Base-by-base conservation (phyloP, 2,113 vertebrate species). In the Carollia perspicillata region DNA sequence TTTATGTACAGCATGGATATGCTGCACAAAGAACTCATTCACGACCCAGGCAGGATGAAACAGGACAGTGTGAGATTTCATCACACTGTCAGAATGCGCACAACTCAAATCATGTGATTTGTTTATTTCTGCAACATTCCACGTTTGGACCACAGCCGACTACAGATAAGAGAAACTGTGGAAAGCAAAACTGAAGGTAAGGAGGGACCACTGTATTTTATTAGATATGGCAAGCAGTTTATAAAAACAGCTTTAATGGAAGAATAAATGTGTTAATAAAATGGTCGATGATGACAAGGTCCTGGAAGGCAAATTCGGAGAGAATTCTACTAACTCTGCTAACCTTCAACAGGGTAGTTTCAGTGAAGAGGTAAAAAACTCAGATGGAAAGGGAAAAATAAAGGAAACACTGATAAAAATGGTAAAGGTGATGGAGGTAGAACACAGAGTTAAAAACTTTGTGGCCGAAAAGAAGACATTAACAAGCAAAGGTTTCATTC, bases 231-330 rank as follows among this genome's bases (percentile, higher is more conserved):
- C 65, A 90, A 84, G 51, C 14, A 89, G 84, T 75, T 90, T 51
- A 96, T 58, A 90, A 83, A 94, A 37, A 83, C 4, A 92, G 65
- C 20, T 95, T 92, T 77, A 92, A 71, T 33, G 71, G 71, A 94
- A 83, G 22, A 72, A 55, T 75, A 91, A 60, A 80, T 14, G 26
- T 26, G 33, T 63, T 80, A 86, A 66, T 77, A 60, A 80, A 90
- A 49, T 66, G 23, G 44, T 69, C 17, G 63, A 74, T 0, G 22
- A 30, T 1, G 20, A 40, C 7, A 75, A 85, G n/a, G 11, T 68
- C 37, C 53, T 95, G 40, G 49, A 79, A 74, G 66, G 13, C 55
- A 87, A 94, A 65, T 26, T 37, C 2, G 68, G 23, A 72, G 65
- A 79, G 33, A 89, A 81, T 75, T 9, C 42, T 55, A 63, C 37